phyloP scores from a whole-genome alignment of 2,113 vertebrate genomes.

The Pheucticus melanocephalus region DNA sequence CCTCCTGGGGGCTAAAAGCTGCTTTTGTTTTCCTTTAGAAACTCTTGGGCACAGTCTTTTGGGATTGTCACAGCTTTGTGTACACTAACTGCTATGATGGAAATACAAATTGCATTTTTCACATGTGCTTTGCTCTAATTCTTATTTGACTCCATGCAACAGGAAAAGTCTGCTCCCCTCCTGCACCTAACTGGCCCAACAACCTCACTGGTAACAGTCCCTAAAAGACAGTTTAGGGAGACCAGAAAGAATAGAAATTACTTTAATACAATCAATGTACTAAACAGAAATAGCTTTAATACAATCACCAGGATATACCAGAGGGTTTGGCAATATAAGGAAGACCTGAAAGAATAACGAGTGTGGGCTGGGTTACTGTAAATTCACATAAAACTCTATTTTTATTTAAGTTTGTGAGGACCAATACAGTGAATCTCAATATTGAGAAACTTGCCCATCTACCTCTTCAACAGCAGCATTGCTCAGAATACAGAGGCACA shows the following conservation, averaged over 20 bases:
- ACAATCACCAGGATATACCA: neutral
- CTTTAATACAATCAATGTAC: neutral
- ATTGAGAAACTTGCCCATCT: neutral
- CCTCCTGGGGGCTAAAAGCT: neutral
- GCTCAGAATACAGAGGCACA: neutral
- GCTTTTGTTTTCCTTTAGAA: neutral
- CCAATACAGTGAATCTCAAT: neutral
- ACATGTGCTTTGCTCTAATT: neutral
- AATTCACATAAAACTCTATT: neutral
- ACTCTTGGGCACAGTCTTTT: neutral
- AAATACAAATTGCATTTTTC: neutral
- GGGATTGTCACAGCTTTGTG: neutral
- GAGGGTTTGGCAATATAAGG: neutral
- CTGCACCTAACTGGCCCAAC: neutral
- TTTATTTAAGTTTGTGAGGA: neutral
- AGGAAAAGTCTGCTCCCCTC: neutral
- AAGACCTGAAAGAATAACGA: neutral
- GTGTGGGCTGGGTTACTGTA: neutral
- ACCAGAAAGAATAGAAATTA: neutral
- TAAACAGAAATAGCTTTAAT: neutral
- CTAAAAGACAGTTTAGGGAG: neutral
- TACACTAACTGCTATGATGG: too few relatives aligned
- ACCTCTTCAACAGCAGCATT: neutral
- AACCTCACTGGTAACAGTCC: neutral
- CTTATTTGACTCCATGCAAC: fast-evolving